These are phyloP conservation scores for Cardiocondyla obscurior DNA, from an alignment of 1,140 invertebrate genomes.

Conservation along the genomic window DNA sequence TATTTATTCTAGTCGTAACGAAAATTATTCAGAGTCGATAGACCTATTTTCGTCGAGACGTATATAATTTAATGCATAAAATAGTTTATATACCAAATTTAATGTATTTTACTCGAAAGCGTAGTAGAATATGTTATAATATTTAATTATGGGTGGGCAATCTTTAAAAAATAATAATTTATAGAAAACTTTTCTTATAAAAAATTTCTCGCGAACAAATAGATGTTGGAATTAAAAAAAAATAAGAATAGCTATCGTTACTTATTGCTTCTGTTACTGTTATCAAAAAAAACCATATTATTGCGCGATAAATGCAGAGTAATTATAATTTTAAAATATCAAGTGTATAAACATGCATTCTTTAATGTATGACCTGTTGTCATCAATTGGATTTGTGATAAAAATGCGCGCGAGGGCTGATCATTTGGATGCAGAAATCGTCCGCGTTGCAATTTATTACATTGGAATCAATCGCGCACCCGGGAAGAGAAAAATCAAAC, in stretches of 20 bases:
- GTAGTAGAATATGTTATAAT: neutral
- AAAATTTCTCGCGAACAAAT: neutral
- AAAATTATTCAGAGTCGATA: neutral
- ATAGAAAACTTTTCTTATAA: neutral
- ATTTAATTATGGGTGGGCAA: too few species aligned
- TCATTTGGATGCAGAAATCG: slow-evolving; percentile 34
- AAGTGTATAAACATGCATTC: neutral
- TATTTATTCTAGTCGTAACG: neutral
- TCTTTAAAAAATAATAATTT: neutral
- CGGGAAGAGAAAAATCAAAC: slow-evolving; percentile 8
- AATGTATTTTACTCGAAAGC: neutral
- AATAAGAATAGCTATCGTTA: neutral
- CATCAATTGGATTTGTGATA: neutral
- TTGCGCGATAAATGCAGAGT: neutral
- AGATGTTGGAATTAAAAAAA: neutral
- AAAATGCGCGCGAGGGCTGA: neutral
- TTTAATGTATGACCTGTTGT: neutral
- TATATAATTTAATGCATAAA: neutral
- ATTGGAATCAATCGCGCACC: neutral
- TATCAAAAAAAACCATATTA: neutral
- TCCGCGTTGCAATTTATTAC: neutral
- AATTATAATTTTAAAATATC: neutral
- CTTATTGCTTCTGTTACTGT: neutral
- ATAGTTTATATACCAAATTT: neutral
- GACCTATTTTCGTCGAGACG: neutral